Evolutionary conservation across 2,113 vertebrate species (phyloP).

Genomic region (Paramormyrops kingsleyae): DNA sequence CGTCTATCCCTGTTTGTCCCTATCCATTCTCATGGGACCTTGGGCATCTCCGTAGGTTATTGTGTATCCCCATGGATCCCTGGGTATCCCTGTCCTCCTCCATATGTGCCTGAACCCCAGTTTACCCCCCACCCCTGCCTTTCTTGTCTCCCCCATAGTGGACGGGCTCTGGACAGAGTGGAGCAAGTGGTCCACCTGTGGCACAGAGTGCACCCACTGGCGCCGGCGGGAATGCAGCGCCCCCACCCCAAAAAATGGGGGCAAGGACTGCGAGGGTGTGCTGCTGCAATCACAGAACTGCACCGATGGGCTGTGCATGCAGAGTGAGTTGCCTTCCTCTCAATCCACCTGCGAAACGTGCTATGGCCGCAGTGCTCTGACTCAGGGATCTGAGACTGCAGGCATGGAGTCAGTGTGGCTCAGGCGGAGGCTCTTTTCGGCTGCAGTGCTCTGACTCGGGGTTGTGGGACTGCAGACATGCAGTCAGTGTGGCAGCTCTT

Average conservation of each 20-base stretch:
- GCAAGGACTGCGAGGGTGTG: slow-evolving; percentile 92
- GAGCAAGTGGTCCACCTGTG: slow-evolving; percentile 98
- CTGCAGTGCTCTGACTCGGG: neutral
- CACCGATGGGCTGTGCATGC: slow-evolving; percentile 95
- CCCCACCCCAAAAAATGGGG: slow-evolving; percentile 86
- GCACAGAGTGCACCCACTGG: slow-evolving; percentile 97
- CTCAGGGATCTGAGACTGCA: neutral
- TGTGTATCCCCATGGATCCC: neutral
- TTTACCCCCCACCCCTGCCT: neutral
- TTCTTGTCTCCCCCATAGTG: slow-evolving; percentile 60
- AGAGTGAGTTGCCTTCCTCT: slow-evolving; percentile 74
- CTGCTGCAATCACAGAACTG: slow-evolving; percentile 97
- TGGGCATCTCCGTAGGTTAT: neutral
- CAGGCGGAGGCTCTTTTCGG: neutral
- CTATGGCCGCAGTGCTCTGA: neutral
- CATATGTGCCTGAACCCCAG: neutral
- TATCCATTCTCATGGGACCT: neutral
- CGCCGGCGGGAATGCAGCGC: slow-evolving; percentile 83
- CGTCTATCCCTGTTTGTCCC: neutral
- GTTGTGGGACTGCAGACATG: neutral
- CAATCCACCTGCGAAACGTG: slow-evolving; percentile 9
- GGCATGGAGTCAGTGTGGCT: neutral
- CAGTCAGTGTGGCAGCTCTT: neutral
- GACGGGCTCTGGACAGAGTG: slow-evolving; percentile 94
- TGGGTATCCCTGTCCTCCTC: neutral